phyloP scores from a whole-genome alignment of 1,140 invertebrate species.

The Polypedilum vanderplanki region DNA sequence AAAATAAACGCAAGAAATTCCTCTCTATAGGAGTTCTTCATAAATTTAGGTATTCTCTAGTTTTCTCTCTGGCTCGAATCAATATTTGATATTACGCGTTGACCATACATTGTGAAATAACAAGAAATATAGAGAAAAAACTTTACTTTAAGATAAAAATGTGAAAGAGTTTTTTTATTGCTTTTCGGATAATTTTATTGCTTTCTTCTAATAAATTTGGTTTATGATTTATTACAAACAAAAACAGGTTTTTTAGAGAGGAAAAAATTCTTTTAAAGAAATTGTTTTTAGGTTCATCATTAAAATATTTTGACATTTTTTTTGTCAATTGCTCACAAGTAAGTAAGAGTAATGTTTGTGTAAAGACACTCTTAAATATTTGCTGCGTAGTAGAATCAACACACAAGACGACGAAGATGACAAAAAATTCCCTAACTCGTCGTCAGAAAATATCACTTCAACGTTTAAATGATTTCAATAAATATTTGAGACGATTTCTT shows the following conservation, averaged over 20 bases:
- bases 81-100: no score
- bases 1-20: conserved; percentile 1
- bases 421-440: background rate
- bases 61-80: no score
- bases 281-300: background rate
- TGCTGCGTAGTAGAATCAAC: conserved; percentile 26
- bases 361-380: conserved; percentile 9
- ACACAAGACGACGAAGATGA: background rate
- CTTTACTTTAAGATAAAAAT: background rate
- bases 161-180: conserved; percentile 12
- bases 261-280: background rate
- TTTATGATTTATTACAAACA: conserved; percentile 23
- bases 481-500: conserved; percentile 27
- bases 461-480: conserved; percentile 27
- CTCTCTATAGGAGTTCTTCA: conserved; percentile 4
- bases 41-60: background rate
- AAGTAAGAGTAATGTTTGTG: background rate
- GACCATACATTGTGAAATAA: no score
- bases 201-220: conserved; percentile 22
- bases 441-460: conserved; percentile 8
- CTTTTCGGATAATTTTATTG: conserved; percentile 26
- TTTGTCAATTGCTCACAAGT: background rate
- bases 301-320: conserved; percentile 5
- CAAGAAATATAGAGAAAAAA: no score
- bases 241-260: conserved; percentile 14